Evolutionary conservation across 1,140 invertebrate genomes (phyloP).

Genomic region (Anastatus disparis): DNA sequence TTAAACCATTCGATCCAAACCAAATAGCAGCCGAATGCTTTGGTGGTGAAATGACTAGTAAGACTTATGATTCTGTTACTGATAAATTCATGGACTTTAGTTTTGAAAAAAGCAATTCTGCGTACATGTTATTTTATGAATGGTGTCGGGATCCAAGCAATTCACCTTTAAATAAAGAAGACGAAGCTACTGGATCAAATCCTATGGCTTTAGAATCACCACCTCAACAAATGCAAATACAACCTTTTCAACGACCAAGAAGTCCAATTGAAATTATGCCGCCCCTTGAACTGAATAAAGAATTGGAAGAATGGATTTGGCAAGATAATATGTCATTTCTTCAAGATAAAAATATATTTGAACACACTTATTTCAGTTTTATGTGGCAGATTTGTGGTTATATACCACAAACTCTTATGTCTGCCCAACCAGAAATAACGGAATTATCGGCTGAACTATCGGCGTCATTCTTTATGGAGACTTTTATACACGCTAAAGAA

Average conservation of each 20-base stretch:
- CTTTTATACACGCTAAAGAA: slow-evolving; percentile 96
- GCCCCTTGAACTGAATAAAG: slow-evolving; percentile 76
- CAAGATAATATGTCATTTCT: slow-evolving; percentile 95
- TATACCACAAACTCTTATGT: slow-evolving; percentile 87
- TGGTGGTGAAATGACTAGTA: slow-evolving; percentile 96
- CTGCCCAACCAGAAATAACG: slow-evolving; percentile 81
- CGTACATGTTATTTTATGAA: slow-evolving; percentile 98
- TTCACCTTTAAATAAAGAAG: slow-evolving; percentile 49
- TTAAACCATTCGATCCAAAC: slow-evolving; percentile 93
- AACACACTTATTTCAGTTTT: slow-evolving; percentile 93
- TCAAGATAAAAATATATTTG: slow-evolving; percentile 95
- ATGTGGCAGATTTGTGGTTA: slow-evolving; percentile 96
- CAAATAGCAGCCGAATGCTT: slow-evolving; percentile 95
- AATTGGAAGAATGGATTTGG: slow-evolving; percentile 93
- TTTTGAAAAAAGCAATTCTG: slow-evolving; percentile 97
- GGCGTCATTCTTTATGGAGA: slow-evolving; percentile 95
- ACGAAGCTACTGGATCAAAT: slow-evolving; percentile 64
- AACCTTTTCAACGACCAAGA: background rate
- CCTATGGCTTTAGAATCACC: slow-evolving; percentile 47
- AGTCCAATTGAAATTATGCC: slow-evolving; percentile 46
- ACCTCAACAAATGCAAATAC: slow-evolving; percentile 25
- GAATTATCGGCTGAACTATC: slow-evolving; percentile 88
- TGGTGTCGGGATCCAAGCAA: slow-evolving; percentile 68
- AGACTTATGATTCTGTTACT: slow-evolving; percentile 94
- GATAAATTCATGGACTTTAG: slow-evolving; percentile 98